Percentiles rank a stretch among this genome's conserved stretches.
Conservation (phyloP, 2,113 vertebrate genomes). For the Pan troglodytes region NHGRI_mPanTro3-v2.1_pri NC_072412.2:27136001-27136500, state of each 20-base stretch:
- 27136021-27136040: background rate
- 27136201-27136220: background rate
- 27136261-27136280: background rate
- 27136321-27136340: background rate
- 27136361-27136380: background rate
- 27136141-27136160: background rate
- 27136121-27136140: background rate
- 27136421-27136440: background rate
- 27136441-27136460: background rate
- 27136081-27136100: constrained; percentile 27
- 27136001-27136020: background rate
- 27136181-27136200: background rate
- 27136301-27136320: background rate
- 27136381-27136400: background rate
- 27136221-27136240: background rate
- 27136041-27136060: constrained; percentile 48
- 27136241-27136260: background rate
- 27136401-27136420: background rate
- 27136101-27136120: background rate
- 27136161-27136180: background rate
- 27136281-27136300: background rate
- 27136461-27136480: background rate
- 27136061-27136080: constrained; percentile 64
- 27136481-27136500: background rate
- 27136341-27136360: background rate